phyloP scores from a whole-genome alignment of 2,797 vertebrate species.

The Platalea minor region DNA sequence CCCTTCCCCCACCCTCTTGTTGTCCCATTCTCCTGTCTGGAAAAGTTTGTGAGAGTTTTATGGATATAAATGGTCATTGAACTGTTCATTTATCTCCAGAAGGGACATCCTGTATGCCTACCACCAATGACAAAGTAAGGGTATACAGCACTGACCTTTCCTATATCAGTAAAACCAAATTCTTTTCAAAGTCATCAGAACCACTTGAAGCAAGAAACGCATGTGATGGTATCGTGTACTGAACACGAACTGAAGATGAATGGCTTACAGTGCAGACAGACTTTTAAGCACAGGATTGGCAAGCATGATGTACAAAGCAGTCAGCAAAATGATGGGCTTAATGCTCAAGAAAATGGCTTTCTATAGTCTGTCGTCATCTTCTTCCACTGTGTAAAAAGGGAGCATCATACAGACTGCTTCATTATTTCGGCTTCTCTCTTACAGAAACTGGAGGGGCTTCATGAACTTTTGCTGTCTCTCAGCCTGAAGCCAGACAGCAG shows the following conservation, averaged over 20 bases:
- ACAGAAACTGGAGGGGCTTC: background rate
- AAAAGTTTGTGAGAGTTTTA: background rate
- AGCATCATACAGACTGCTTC: background rate
- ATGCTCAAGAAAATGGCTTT: background rate
- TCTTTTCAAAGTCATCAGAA: background rate
- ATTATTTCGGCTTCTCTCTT: background rate
- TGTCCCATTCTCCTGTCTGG: background rate
- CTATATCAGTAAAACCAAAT: background rate
- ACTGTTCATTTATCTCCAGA: background rate
- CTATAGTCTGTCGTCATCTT: background rate
- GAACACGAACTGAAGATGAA: background rate
- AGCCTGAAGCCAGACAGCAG: background rate
- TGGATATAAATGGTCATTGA: background rate
- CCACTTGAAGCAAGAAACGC: background rate
- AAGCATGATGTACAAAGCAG: background rate
- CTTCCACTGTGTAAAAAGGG: background rate
- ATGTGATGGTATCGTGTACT: rapidly evolving
- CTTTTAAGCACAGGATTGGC: background rate
- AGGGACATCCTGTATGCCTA: background rate
- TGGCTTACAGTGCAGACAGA: background rate
- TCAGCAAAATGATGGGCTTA: background rate
- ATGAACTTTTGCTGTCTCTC: background rate
- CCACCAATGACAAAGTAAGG: background rate
- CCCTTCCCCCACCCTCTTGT: background rate
- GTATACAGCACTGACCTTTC: background rate